phyloP scores from a whole-genome alignment of 2,797 vertebrate genomes.

The Psittacula derbiana region DNA sequence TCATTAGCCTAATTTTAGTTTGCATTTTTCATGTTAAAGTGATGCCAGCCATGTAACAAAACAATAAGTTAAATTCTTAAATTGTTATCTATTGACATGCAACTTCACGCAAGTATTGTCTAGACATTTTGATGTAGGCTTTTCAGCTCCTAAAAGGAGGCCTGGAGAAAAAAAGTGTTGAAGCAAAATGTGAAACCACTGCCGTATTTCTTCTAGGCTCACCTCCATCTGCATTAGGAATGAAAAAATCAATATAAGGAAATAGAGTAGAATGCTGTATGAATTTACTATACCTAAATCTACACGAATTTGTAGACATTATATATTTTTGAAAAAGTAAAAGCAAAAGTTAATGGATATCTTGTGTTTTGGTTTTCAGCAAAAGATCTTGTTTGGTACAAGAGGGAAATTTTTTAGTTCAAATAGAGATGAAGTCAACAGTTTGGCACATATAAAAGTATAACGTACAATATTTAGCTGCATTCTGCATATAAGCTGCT shows the following conservation, averaged over 20 bases:
- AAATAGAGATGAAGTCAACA: not conserved
- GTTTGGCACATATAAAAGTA: not conserved
- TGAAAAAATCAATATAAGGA: rapidly evolving
- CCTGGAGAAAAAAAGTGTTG: not conserved
- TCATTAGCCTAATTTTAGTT: not conserved
- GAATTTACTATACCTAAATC: not conserved
- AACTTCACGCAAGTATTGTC: not conserved
- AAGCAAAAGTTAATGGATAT: not conserved
- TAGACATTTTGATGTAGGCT: not conserved
- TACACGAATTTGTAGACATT: not conserved
- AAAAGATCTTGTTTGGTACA: not conserved
- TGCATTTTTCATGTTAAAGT: not conserved
- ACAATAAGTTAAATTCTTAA: not conserved
- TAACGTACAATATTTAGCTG: not conserved
- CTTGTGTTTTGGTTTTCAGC: not conserved
- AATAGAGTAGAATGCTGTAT: not conserved
- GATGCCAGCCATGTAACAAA: not conserved
- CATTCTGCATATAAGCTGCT: not conserved
- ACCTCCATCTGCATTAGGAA: not conserved
- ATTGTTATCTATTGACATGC: not conserved
- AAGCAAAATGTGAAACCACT: not conserved
- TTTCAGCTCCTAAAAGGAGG: not conserved
- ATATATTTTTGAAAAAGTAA: not conserved
- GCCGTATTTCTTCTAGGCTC: not conserved
- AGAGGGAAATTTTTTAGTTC: not conserved